Conservation (phyloP, 2,113 vertebrate species). For the Parotia lawesii region DNA sequence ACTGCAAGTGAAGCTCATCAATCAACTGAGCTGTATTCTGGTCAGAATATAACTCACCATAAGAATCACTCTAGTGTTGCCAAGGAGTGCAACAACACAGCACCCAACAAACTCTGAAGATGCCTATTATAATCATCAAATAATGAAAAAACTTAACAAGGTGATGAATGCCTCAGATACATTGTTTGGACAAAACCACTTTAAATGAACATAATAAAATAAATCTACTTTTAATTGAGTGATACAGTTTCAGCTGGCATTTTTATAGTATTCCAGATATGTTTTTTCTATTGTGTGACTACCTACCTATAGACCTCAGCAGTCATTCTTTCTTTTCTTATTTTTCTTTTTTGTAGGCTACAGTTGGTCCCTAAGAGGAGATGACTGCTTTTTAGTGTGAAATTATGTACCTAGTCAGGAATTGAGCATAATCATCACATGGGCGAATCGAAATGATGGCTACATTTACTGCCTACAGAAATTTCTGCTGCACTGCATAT, state of each 20-base stretch:
- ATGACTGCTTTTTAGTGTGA: slow-evolving; percentile 36
- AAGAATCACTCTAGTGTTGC: not conserved
- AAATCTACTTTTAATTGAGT: not conserved
- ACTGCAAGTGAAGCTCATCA: not conserved
- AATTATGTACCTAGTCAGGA: slow-evolving; percentile 55
- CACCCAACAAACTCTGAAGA: slow-evolving; percentile 5
- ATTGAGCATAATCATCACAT: slow-evolving; percentile 49
- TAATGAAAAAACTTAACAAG: not conserved
- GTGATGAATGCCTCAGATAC: not conserved
- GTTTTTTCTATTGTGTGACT: not conserved
- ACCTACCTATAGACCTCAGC: not conserved
- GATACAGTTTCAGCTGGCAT: not conserved
- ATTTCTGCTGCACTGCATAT: slow-evolving; percentile 44
- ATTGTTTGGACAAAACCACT: not conserved
- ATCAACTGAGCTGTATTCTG: not conserved
- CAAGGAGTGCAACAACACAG: not conserved
- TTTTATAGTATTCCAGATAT: not conserved
- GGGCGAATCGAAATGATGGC: slow-evolving; percentile 53
- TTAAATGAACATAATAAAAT: not conserved
- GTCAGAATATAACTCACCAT: not conserved
- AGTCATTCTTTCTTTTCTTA: accelerated
- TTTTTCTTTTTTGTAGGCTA: not conserved
- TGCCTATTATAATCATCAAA: not conserved
- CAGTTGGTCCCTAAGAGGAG: not conserved
- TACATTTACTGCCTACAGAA: slow-evolving; percentile 61